Base-by-base conservation (phyloP, 2,113 vertebrate genomes). In the Anhinga anhinga region DNA sequence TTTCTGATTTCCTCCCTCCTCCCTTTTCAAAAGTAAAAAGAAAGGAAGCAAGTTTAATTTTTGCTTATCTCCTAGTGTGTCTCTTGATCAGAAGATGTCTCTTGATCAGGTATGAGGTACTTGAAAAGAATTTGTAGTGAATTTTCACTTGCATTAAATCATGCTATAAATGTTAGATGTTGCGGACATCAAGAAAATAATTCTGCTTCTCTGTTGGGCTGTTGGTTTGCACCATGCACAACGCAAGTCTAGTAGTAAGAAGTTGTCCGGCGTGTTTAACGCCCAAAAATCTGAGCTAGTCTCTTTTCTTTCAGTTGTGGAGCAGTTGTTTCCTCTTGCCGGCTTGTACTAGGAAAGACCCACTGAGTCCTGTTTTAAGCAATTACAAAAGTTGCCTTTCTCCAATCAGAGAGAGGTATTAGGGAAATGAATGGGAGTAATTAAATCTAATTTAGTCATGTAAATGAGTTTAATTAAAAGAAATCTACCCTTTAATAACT, bases 381-480 rank as follows among this genome's bases (percentile, higher is more conserved):
- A 96, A 97, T 98, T 97, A 98, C 97, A 97, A 98, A 98, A 98
- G 95, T 98, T 98, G 97, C 95, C 93, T 96, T 98, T 97, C 96
- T 98, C 95, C 97, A 97, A 98, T 98, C 97, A 98, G 97, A 98
- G 91, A 95, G 97, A 97, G 93, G 92, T 98, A 98, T 98, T 98
- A 98, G 97, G 70, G 97, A 98, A 98, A 98, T 98, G 97, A 98
- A 98, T 98, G 97, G 97, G 98, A 98, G 97, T 98, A 98, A 98
- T 98, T 98, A 98, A 97, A 97, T 98, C 97, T 98, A 98, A 98
- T 98, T 98, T 98, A 98, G 97, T 97, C 95, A 98, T 98, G 98
- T 97, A 98, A 98, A 98, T 98, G 91, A 98, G 95, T 97, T 98
- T 98, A 98, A 98, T 98, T 98, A 98, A 98, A 98, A 98, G 98